Evolutionary conservation across 1,140 invertebrate species (phyloP).

Genomic region (Lamellibrachia luymesi): DNA sequence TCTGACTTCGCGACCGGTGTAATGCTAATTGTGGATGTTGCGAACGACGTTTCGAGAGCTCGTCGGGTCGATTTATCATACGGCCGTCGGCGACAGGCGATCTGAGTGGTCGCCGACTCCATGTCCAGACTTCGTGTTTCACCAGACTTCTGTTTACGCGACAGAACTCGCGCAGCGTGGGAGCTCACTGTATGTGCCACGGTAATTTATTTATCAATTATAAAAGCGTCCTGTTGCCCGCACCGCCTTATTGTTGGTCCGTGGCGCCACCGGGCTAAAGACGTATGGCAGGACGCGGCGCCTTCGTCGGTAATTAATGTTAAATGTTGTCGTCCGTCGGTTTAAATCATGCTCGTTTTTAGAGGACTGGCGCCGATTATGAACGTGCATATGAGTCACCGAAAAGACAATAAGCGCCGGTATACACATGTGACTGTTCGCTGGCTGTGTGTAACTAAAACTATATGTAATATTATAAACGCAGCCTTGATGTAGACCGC

Average conservation of each 20-base stretch:
- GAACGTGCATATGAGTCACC: not conserved
- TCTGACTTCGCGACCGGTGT: too few relatives aligned
- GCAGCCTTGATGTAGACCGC: not conserved
- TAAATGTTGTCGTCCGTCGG: not conserved
- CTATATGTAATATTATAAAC: not conserved
- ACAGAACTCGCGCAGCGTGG: not conserved
- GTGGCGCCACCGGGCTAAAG: not conserved
- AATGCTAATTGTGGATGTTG: not conserved
- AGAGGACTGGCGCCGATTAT: not conserved
- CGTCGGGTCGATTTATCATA: not conserved
- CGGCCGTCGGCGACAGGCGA: too few relatives aligned
- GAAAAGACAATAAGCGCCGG: not conserved
- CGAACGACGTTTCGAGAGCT: not conserved
- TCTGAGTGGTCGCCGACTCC: not conserved
- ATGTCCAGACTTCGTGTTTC: not conserved
- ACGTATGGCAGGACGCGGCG: not conserved
- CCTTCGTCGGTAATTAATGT: not conserved
- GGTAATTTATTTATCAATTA: slow-evolving; percentile 2
- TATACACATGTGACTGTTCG: not conserved
- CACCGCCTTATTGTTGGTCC: not conserved
- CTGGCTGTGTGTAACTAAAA: not conserved
- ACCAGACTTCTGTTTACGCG: not conserved
- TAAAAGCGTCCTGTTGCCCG: not conserved
- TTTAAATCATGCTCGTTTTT: not conserved
- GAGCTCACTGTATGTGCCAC: not conserved